Evolutionary conservation across 1,140 invertebrate species (phyloP).

Genomic region (Ridgeia piscesae): DNA sequence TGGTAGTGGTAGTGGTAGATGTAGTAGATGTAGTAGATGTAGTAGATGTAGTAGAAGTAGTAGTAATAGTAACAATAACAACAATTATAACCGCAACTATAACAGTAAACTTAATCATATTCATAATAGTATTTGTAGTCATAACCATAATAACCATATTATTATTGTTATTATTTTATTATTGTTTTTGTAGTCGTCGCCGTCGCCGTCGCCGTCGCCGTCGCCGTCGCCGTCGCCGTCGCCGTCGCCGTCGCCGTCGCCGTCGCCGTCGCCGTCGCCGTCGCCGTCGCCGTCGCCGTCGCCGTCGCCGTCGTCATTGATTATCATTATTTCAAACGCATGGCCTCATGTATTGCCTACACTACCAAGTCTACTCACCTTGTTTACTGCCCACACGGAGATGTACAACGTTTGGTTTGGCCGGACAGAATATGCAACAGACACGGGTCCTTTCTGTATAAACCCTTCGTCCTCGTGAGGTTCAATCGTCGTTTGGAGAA

Average conservation of each 20-base stretch:
- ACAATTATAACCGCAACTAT: too few species aligned
- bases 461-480: conserved; percentile 10
- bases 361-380: neutral
- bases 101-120: too few species aligned
- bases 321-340: neutral
- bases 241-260: neutral
- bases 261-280: neutral
- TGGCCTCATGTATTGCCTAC: too few species aligned
- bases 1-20: too few species aligned
- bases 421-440: neutral
- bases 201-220: neutral
- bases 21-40: too few species aligned
- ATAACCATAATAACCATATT: too few species aligned
- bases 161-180: neutral
- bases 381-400: neutral
- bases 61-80: too few species aligned
- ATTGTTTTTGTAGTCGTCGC: neutral
- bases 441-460: neutral
- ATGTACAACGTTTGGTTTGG: neutral
- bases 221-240: neutral
- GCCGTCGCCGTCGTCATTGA: neutral
- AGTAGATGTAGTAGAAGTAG: too few species aligned
- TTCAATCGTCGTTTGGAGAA: neutral
- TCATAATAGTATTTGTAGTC: too few species aligned
- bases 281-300: neutral